A percentile compares a stretch with the other conserved stretches of the same genome.
These are phyloP conservation scores for Anguilla anguilla DNA, from an alignment of 2,797 vertebrate genomes.

Conservation along the genomic window DNA sequence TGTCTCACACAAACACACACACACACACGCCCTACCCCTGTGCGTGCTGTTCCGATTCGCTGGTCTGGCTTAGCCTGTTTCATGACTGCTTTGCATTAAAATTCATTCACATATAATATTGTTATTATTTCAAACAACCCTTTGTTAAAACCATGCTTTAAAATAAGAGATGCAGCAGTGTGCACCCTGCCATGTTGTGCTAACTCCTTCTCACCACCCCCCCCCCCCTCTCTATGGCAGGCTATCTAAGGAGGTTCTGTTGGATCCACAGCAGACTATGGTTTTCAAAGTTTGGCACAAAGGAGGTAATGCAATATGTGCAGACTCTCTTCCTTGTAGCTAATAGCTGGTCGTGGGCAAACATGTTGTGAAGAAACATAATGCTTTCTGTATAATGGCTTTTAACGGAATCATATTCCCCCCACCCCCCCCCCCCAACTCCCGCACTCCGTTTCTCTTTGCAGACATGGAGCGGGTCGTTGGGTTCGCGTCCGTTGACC, in stretches of 20 bases:
- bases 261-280: constrained; percentile 88
- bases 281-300: constrained; percentile 99
- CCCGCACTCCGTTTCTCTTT: neutral
- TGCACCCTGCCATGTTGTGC: neutral
- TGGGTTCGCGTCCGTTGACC: constrained; percentile 92
- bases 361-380: neutral
- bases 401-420: neutral
- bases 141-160: neutral
- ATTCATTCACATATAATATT: neutral
- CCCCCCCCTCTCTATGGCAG: constrained; percentile 50
- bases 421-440: no score
- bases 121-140: neutral
- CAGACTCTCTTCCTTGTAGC: neutral
- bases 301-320: constrained; percentile 78
- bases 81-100: neutral
- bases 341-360: neutral
- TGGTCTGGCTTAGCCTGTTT: no score
- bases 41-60: no score
- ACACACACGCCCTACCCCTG: no score
- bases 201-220: constrained; percentile 17
- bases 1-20: no score
- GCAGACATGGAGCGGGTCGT: constrained; percentile 88
- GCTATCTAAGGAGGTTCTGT: constrained; percentile 85
- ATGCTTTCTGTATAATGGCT: neutral
- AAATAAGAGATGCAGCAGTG: neutral